Conservation (phyloP, 2,797 vertebrate species). For the Silurus aristotelis region DNA sequence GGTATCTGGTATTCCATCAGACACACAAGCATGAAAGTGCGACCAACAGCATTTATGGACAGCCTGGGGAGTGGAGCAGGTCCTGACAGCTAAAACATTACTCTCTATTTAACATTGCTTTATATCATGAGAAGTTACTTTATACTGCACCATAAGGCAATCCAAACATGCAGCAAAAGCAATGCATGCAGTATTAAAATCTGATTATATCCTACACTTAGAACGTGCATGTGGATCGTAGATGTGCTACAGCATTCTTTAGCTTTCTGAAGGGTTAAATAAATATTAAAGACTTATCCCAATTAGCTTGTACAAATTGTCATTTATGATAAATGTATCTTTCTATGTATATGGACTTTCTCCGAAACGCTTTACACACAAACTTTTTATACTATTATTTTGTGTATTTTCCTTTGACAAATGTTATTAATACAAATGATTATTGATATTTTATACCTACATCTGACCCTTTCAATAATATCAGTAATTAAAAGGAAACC, state of each 20-base stretch:
- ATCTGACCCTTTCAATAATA: background rate
- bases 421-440: background rate
- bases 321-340: background rate
- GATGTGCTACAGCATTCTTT: background rate
- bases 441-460: background rate
- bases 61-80: constrained; percentile 78
- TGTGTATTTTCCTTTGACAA: background rate
- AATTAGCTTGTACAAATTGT: background rate
- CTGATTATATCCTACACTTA: background rate
- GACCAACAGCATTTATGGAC: constrained; percentile 77
- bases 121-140: background rate
- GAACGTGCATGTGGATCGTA: background rate
- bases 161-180: background rate
- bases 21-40: constrained; percentile 86
- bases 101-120: background rate
- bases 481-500: background rate
- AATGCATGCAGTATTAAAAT: background rate
- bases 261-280: background rate
- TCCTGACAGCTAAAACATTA: constrained; percentile 58
- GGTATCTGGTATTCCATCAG: constrained; percentile 89
- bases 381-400: background rate
- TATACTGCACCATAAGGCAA: background rate
- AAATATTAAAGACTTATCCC: background rate
- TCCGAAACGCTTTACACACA: background rate
- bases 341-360: background rate